Evolutionary conservation across 1,140 invertebrate species (phyloP), one percentile per base, ranked within the genome.

Genomic region (Tetramorium alpestre): DNA sequence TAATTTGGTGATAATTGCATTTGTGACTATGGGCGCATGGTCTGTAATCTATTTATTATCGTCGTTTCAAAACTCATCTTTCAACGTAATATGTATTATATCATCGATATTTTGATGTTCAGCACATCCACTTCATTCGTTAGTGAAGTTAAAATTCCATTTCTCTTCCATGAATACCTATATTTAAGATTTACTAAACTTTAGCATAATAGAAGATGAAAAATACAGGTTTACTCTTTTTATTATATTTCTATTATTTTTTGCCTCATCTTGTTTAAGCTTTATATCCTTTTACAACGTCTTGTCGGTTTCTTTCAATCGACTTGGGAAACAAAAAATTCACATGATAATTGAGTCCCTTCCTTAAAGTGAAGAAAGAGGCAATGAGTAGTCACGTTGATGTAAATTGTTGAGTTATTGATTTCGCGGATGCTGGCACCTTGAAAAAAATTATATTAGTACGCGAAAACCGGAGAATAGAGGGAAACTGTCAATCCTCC

Each of bases 11-110:
- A 78, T 78, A 78, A 65, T 78, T 65, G 41, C 76, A 65, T 65
- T 65, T 65, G n/a, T 41, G 41, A 49, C 41, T 65, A 76, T 60
- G 73, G 54, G 33, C 38, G 38, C 54, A 76, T 60, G 54, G 60
- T 78, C 25, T 49, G 60, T 78, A 64, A 78, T 78, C 60, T 65
- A 78, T 78, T 78, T 65, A 65, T 77, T 78, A 65, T 78, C 13
- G 11, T 65, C 41, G 60, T 78, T 78, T 78, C 60, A 51, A 78
- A 78, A 78, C 76, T 78, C 60, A 65, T 78, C 41, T 44, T 64
- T 65, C 58, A 49, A 51, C 58, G 44, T 49, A 56, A 75, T 38
- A 56, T 75, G 28, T 44, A 64, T 47, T 33, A 28, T 49, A 33
- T 65, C 22, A 33, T 33, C 25, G 41, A 65, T 44, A 65, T 33